Base-by-base conservation (phyloP, 2,797 vertebrate genomes). In the Hybognathus amarus region DNA sequence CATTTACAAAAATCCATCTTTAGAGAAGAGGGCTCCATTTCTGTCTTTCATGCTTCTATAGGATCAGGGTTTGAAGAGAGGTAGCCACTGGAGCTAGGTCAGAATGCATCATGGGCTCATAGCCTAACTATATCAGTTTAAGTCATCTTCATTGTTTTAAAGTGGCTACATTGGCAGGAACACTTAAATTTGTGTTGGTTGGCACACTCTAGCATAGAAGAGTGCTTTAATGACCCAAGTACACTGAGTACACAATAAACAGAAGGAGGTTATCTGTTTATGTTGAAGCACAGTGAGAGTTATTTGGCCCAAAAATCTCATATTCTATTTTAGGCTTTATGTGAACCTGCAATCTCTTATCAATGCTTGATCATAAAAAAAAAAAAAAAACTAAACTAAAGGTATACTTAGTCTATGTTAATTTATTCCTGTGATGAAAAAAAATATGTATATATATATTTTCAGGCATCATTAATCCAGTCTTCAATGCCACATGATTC, bases 1-100 rank as follows among this genome's bases (percentile, higher is more conserved):
- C 61, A 88, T 87, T 89, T 82, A 85, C 89, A 83, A 84, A 52
- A 87, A 86, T 87, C 79, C 81, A n/a, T 82, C 79, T 67, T 45
- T 89, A 83, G 50, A 89, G 79, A 85, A 83, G 27, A 74, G 88
- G 85, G 73, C 86, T 56, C 17, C 45, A 78, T 68, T 77, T 69
- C 30, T 10, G 47, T 84, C 85, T 86, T 66, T 85, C 87, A 81
- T 88, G 88, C 87, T 87, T 86, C 87, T 88, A 40, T 77, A 18
- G 9, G 54, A 36, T 83, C 70, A 54, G 27, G 74, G 47, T 73
- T 74, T 70, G 18, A 67, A 66, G 24, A 59, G 79, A 77, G 74
- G 82, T 45, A 27, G 47, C 81, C 71, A n/a, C 54, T 80, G 36
- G 64, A 79, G 73, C 71, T 79, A 18, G 33, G 33, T 52, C 24